A percentile compares a stretch with the other conserved stretches of the same genome.
Evolutionary conservation across 2,113 vertebrate genomes (phyloP).

Genomic region (Sylvilagus bachmani): DNA sequence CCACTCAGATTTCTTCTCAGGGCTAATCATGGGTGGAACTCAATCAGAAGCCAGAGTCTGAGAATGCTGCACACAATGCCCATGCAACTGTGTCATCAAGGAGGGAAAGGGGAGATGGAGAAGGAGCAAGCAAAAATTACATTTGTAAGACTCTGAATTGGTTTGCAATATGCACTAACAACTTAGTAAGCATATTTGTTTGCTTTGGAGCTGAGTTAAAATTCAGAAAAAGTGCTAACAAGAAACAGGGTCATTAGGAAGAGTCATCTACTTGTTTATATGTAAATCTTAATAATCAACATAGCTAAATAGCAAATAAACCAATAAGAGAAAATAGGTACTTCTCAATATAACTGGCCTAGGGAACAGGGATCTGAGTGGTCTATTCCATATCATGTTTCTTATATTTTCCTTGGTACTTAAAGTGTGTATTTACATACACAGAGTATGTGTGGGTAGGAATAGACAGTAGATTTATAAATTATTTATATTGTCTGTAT

Average conservation of each 20-base stretch:
- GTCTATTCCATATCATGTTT: not conserved
- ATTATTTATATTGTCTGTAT: not conserved
- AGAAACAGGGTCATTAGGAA: not conserved
- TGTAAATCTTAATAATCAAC: not conserved
- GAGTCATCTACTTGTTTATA: not conserved
- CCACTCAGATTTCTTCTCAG: not conserved
- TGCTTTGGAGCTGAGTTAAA: not conserved
- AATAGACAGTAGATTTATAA: not conserved
- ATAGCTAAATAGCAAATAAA: not conserved
- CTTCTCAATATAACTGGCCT: not conserved
- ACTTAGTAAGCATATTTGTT: not conserved
- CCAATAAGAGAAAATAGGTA: not conserved
- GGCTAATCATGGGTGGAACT: not conserved
- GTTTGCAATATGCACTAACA: not conserved
- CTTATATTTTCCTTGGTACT: not conserved
- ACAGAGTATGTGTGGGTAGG: not conserved
- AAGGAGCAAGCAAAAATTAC: not conserved
- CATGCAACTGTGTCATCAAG: not conserved
- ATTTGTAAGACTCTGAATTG: not conserved
- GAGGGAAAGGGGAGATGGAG: too few relatives aligned
- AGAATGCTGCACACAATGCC: not conserved
- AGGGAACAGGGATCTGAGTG: fast-evolving
- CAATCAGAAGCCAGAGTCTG: not conserved
- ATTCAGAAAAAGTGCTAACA: not conserved
- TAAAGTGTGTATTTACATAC: not conserved